Base-by-base conservation (phyloP, 1,140 invertebrate genomes). In the Heliconius congener region DNA sequence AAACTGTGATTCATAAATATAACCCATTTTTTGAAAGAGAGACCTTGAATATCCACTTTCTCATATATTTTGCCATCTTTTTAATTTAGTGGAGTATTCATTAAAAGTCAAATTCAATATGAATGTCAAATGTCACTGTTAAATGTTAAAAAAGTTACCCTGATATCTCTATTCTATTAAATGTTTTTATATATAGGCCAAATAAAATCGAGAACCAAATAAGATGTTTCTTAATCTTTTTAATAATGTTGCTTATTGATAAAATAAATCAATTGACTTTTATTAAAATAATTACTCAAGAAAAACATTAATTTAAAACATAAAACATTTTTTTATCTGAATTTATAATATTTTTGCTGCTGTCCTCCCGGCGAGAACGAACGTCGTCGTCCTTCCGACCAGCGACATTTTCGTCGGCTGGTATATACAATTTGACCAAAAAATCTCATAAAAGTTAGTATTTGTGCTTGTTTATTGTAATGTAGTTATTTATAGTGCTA, bases 331-430 rank as follows among this genome's bases (percentile, higher is more conserved):
- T 57, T n/a, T 37, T 60, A 57, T 37, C 37, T 60, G 11, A n/a
- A 37, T 75, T 37, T 2, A 76, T 71, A 34, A 70, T 3, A 30
- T 82, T 85, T 90, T 86, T 83, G 83, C 60, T 78, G 50, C 81
- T 90, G 86, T 83, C 87, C 85, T 85, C 87, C 79, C 85, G 30
- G 37, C 46, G 74, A 82, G 71, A 76, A 82, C 77, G 78, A 89
- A 87, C 86, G 87, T 85, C 85, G 78, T 80, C 83, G 84, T 88
- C 81, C 89, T 89, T 88, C 86, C 86, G 83, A 86, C 88, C 89
- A 92, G 89, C 91, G 87, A 92, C 87, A 89, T 90, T 90, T 92
- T 89, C 83, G 86, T 93, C 88, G 90, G 86, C 90, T 91, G 88
- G 91, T 87, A 79, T 83, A 74, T 66, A 83, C 73, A 82, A 86